These are phyloP conservation scores for Samia ricini DNA, from an alignment of 1,140 invertebrate genomes.

Conservation along the genomic window DNA sequence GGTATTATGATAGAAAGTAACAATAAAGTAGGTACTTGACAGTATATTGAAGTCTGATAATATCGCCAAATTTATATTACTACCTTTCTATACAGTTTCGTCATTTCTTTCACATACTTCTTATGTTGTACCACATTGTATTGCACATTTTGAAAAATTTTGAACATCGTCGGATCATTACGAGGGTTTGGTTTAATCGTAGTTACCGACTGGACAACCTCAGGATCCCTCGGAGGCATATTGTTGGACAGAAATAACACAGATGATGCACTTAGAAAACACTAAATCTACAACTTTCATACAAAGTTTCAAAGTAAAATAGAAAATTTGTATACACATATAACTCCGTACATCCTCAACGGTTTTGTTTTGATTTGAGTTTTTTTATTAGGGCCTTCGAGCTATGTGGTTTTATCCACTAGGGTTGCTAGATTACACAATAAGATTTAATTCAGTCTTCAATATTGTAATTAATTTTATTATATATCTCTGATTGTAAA, in stretches of 20 bases:
- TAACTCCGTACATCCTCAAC: not conserved
- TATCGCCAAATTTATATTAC: too few species aligned
- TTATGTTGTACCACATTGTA: slow-evolving; percentile 80
- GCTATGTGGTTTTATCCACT: not conserved
- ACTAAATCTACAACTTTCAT: too few species aligned
- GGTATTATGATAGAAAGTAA: too few species aligned
- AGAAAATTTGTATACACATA: not conserved
- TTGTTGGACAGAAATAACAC: slow-evolving; percentile 8
- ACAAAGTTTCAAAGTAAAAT: not conserved
- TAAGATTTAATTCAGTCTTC: too few species aligned
- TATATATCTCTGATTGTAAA: too few species aligned
- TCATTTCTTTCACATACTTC: slow-evolving; percentile 80
- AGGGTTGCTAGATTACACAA: too few species aligned
- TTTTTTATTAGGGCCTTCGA: not conserved
- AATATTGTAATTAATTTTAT: too few species aligned
- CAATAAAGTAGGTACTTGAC: not conserved
- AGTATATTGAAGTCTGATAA: not conserved
- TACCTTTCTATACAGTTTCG: slow-evolving; percentile 79
- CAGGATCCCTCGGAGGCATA: slow-evolving; percentile 53
- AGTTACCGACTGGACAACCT: slow-evolving; percentile 32
- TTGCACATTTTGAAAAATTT: slow-evolving; percentile 80
- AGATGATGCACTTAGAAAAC: not conserved
- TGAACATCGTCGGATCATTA: slow-evolving; percentile 70
- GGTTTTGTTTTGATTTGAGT: not conserved
- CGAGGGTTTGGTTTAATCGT: slow-evolving; percentile 52